Conservation (phyloP, 2,113 vertebrate genomes). For the Pipra filicauda region DNA sequence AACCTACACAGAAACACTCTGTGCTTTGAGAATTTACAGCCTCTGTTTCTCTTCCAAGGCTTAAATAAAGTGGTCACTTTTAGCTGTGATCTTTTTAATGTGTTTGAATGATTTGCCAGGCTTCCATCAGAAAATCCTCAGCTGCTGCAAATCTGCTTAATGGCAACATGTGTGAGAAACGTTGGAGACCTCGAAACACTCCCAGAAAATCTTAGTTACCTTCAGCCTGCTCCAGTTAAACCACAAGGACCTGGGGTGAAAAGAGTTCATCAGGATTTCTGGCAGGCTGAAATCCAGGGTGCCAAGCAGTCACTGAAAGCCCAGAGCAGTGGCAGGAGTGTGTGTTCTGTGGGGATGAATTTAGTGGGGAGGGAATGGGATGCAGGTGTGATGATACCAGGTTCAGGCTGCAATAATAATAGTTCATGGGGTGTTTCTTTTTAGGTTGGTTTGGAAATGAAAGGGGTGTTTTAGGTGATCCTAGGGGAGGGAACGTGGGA, state of each 20-base stretch:
- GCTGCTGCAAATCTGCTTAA: not conserved
- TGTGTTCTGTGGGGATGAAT: fast-evolving
- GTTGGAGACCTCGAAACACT: fast-evolving
- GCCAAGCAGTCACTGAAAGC: not conserved
- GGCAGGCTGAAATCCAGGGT: not conserved
- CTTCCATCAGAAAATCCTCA: not conserved
- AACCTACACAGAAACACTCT: not conserved
- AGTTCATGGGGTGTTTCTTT: not conserved
- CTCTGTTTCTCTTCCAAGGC: slow-evolving; percentile 12
- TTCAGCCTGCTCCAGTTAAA: not conserved
- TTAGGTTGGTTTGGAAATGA: not conserved
- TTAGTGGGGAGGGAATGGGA: not conserved
- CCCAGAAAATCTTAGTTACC: not conserved
- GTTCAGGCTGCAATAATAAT: not conserved
- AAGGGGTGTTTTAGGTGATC: not conserved
- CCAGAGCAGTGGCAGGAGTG: fast-evolving
- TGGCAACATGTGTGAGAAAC: not conserved
- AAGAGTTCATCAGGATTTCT: not conserved
- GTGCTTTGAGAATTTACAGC: slow-evolving; percentile 4
- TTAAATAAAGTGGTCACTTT: not conserved
- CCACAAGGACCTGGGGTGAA: not conserved
- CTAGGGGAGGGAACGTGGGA: not conserved
- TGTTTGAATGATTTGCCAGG: not conserved
- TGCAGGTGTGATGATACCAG: not conserved
- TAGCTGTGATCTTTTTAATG: slow-evolving; percentile 19